Base-by-base conservation (phyloP, 2,113 vertebrate genomes). In the Lampris incognitus region DNA sequence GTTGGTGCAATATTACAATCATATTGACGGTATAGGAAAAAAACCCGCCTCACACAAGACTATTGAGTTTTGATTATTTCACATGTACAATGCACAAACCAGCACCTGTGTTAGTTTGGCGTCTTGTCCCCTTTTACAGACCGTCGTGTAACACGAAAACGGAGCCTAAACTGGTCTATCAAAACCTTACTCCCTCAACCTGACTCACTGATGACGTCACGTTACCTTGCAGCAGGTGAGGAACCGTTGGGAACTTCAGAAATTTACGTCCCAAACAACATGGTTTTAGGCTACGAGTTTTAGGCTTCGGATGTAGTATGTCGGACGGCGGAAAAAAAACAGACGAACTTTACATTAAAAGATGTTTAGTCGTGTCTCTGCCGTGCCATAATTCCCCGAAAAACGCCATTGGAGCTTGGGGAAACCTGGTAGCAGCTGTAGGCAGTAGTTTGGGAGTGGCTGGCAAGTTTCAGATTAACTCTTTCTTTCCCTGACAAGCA, bases 371-470 rank as follows among this genome's bases (percentile, higher is more conserved):
- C 10, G 62, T 37, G 1, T 54, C 61, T 55, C 63, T 1, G 42
- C 42, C 38, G 37, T 59, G 1, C 41, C 3, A 39, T 75, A 46
- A 70, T 50, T 84, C 76, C 84, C 84, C 5, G 72, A 69, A 67
- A 13, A 67, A 13, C 40, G 73, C 6, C 62, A 3, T 10, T 44
- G 66, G 66, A 5, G 74, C 76, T 11, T 71, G 69, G 78, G 84
- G 24, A 77, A 79, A 85, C 74, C 90, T 91, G 92, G 92, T 85
- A 89, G 84, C 72, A 74, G 78, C 78, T 81, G 87, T 72, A 91
- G 82, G 76, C 63, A 44, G 59, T 66, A 64, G 71, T 85, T 76
- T 73, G 92, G 93, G 94, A 91, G 93, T 93, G 93, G 93, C 87
- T 73, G 76, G 5, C 69, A 42, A 49, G 55, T 76, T 60, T 74